These are phyloP conservation scores for Chaetogeoica ovagalla DNA, from an alignment of 2,888 invertebrate species.

Conservation along the genomic window DNA sequence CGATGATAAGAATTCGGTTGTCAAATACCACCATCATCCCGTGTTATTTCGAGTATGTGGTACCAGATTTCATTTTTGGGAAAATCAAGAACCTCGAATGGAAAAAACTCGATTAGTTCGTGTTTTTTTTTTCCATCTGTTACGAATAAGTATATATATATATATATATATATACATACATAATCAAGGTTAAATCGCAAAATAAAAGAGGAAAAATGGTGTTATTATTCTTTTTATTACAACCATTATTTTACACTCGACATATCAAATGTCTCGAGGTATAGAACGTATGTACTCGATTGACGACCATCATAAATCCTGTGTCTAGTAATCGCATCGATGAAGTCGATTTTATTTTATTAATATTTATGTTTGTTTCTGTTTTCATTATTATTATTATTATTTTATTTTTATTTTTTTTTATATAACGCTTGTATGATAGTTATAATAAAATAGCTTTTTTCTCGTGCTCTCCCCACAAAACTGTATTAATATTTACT, in stretches of 20 bases:
- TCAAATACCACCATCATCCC: background rate
- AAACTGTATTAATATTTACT: no score
- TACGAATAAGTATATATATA: background rate
- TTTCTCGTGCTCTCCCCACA: background rate
- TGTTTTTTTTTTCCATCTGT: background rate
- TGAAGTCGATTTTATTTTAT: background rate
- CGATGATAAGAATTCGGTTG: constrained; percentile 24
- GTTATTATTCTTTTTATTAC: background rate
- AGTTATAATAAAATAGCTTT: constrained; percentile 1
- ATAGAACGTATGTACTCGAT: background rate
- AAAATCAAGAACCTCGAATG: background rate
- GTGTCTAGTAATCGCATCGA: background rate
- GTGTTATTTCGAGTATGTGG: constrained; percentile 20
- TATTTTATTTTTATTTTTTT: background rate
- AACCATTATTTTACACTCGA: constrained; percentile 1
- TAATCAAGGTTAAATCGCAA: background rate
- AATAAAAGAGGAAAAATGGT: constrained; percentile 4
- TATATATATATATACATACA: background rate
- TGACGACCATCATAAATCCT: background rate
- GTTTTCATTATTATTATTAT: no score
- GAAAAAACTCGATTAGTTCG: background rate
- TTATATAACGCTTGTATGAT: background rate
- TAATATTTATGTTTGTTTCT: background rate
- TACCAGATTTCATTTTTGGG: constrained; percentile 18
- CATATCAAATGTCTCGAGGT: background rate